phyloP scores from a whole-genome alignment of 2,797 vertebrate species.

The Vultur gryphus region DNA sequence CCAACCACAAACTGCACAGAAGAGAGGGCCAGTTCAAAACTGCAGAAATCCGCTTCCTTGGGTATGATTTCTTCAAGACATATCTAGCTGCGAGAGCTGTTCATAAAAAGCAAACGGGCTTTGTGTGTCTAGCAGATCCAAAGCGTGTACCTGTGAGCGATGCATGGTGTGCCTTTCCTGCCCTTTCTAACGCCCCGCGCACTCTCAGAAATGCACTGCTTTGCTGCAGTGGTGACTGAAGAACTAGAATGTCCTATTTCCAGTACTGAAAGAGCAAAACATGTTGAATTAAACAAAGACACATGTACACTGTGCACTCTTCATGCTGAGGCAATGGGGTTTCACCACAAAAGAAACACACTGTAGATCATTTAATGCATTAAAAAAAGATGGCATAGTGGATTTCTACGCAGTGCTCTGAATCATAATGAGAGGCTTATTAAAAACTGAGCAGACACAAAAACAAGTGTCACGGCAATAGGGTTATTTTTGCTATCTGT shows the following conservation, averaged over 20 bases:
- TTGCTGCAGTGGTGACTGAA: not conserved
- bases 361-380: not conserved
- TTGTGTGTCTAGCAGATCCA: not conserved
- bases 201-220: fast-evolving
- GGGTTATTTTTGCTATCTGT: not conserved
- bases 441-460: not conserved
- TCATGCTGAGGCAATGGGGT: not conserved
- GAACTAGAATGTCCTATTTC: not conserved
- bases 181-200: fast-evolving
- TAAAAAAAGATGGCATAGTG: not conserved
- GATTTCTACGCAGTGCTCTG: not conserved
- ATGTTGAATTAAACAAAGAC: slow-evolving; percentile 19
- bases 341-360: not conserved
- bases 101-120: fast-evolving
- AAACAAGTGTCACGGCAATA: not conserved
- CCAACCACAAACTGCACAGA: not conserved
- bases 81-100: not conserved
- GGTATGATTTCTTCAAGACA: not conserved
- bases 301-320: not conserved
- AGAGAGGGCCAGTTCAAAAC: not conserved
- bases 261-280: not conserved
- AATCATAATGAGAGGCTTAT: not conserved
- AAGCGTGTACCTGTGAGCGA: fast-evolving
- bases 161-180: fast-evolving
- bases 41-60: not conserved